phyloP scores from a whole-genome alignment of 2,113 vertebrate genomes.

The Himantopus leucocephalus region DNA sequence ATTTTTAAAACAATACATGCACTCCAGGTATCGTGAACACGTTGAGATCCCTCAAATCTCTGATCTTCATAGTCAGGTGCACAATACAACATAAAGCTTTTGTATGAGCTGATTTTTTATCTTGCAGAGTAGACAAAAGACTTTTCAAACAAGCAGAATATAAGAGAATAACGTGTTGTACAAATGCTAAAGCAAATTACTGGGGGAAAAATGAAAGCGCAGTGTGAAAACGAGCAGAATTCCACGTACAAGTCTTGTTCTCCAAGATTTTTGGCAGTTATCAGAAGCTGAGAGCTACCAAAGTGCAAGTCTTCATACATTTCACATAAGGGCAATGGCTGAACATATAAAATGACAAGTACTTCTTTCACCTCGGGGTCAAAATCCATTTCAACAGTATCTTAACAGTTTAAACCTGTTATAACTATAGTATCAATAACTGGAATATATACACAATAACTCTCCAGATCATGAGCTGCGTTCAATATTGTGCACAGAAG shows the following conservation, averaged over 20 bases:
- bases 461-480: neutral
- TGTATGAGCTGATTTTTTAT: neutral
- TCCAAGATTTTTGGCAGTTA: neutral
- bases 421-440: slow-evolving; percentile 19
- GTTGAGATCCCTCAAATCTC: neutral
- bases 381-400: slow-evolving; percentile 57
- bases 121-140: neutral
- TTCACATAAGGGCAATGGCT: slow-evolving; percentile 1
- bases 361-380: slow-evolving; percentile 36
- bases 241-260: neutral
- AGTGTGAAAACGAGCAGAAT: neutral
- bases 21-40: neutral
- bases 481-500: neutral
- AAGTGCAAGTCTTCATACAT: neutral
- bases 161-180: neutral
- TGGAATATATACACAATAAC: neutral
- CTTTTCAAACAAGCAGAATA: neutral
- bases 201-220: neutral
- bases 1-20: neutral
- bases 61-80: neutral
- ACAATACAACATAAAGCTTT: neutral
- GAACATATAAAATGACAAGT: slow-evolving; percentile 42
- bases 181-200: neutral
- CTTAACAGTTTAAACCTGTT: slow-evolving; percentile 39
- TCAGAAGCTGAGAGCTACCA: neutral